Conservation (phyloP, 30 jellyfish, hydroid and myxozoan genomes). For the Cassiopea xamachana region DNA sequence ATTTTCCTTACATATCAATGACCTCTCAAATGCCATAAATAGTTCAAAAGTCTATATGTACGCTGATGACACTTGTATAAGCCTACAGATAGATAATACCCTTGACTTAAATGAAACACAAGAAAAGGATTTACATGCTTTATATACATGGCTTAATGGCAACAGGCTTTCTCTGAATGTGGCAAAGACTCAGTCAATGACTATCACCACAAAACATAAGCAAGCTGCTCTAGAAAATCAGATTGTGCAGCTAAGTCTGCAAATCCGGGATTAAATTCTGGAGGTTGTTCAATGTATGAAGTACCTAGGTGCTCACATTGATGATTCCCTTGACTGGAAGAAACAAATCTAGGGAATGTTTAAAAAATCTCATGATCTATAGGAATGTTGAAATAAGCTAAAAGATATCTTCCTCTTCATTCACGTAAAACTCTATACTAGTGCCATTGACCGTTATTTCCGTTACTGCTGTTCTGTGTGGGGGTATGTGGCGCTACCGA, state of each 20-base stretch:
- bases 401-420: slow-evolving; percentile 42
- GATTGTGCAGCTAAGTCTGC: slow-evolving; percentile 12
- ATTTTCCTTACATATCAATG: too few relatives aligned
- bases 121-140: too few relatives aligned
- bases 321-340: background rate
- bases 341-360: slow-evolving; percentile 1
- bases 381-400: slow-evolving; percentile 37
- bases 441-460: slow-evolving; percentile 4
- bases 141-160: too few relatives aligned
- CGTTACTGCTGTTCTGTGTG: slow-evolving; percentile 24
- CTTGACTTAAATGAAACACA: too few relatives aligned
- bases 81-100: too few relatives aligned
- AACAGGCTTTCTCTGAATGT: background rate
- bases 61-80: too few relatives aligned
- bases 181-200: slow-evolving; percentile 7
- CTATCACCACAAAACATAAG: slow-evolving; percentile 8
- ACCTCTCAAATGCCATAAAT: too few relatives aligned
- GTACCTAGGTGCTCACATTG: background rate
- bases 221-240: background rate
- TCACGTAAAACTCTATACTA: slow-evolving; percentile 7
- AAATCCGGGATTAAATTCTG: background rate
- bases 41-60: too few relatives aligned
- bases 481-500: slow-evolving; percentile 7
- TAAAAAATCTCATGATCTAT: slow-evolving; percentile 2
- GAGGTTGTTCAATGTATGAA: slow-evolving; percentile 1